Evolutionary conservation across 2,113 vertebrate species (phyloP).

Genomic region (Rhinogobius similis): DNA sequence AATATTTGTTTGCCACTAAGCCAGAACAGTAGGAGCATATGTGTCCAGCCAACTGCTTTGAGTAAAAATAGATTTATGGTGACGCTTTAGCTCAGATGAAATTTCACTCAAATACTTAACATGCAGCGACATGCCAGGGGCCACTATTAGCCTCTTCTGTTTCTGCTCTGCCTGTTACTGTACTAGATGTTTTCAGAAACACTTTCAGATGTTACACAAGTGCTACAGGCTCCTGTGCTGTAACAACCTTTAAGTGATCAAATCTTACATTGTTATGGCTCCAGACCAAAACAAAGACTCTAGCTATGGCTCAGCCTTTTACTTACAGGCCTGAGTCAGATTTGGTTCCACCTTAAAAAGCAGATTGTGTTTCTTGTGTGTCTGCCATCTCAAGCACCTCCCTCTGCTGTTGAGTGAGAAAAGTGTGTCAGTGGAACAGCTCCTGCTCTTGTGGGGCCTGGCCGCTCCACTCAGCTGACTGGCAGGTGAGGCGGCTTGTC

Average conservation of each 20-base stretch:
- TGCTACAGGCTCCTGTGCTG: constrained; percentile 17
- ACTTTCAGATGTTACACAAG: constrained; percentile 48
- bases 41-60: constrained; percentile 29
- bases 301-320: background rate
- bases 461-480: constrained; percentile 59
- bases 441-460: constrained; percentile 54
- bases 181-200: constrained; percentile 31
- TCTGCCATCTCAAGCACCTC: constrained; percentile 33
- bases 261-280: constrained; percentile 26
- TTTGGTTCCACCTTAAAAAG: constrained; percentile 64
- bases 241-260: constrained; percentile 2
- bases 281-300: constrained; percentile 5
- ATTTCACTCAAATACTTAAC: constrained; percentile 73
- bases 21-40: constrained; percentile 18
- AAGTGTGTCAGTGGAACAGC: constrained; percentile 81
- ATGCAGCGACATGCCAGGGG: constrained; percentile 66
- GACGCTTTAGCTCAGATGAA: constrained; percentile 65
- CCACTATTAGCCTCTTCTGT: constrained; percentile 50
- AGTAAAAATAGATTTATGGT: constrained; percentile 79
- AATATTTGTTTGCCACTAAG: constrained; percentile 40
- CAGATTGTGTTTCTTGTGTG: constrained; percentile 51
- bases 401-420: constrained; percentile 55
- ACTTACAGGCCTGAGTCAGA: constrained; percentile 17
- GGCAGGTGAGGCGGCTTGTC: constrained; percentile 62
- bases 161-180: constrained; percentile 28